These are phyloP conservation scores for Dasypogon diadema DNA, from an alignment of 2,888 invertebrate species.

Conservation along the genomic window DNA sequence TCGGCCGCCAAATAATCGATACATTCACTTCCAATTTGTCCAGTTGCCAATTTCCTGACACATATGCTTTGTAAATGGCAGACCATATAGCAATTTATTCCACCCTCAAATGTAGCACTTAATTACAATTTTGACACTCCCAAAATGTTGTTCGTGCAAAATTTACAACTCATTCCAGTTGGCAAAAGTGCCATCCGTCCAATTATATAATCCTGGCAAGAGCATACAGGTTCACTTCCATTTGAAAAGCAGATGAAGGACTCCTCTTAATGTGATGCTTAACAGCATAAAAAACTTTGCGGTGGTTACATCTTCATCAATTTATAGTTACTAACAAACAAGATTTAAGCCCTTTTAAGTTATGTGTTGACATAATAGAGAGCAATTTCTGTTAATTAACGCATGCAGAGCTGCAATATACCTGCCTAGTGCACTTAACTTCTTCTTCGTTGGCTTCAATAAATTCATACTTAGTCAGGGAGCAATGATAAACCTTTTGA, in stretches of 20 bases:
- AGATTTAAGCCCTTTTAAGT: background rate
- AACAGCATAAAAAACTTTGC: background rate
- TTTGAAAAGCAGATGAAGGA: background rate
- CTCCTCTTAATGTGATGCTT: background rate
- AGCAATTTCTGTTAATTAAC: background rate
- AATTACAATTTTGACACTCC: slow-evolving; percentile 7
- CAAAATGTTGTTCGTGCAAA: background rate
- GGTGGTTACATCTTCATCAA: background rate
- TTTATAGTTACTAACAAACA: background rate
- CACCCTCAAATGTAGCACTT: background rate
- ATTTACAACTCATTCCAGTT: background rate
- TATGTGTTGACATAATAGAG: background rate
- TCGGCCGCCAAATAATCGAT: background rate
- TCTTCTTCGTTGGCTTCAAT: background rate
- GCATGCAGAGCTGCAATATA: no score
- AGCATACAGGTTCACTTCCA: no score
- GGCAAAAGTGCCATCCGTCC: background rate
- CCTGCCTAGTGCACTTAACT: no score
- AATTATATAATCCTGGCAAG: background rate
- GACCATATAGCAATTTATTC: background rate
- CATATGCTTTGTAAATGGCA: background rate
- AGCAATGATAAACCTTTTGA: background rate
- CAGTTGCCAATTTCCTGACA: slow-evolving; percentile 12
- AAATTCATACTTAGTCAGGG: background rate
- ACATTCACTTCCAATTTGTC: background rate